Conservation (phyloP, 2,888 invertebrate genomes). For the Itoplectis maculator region DNA sequence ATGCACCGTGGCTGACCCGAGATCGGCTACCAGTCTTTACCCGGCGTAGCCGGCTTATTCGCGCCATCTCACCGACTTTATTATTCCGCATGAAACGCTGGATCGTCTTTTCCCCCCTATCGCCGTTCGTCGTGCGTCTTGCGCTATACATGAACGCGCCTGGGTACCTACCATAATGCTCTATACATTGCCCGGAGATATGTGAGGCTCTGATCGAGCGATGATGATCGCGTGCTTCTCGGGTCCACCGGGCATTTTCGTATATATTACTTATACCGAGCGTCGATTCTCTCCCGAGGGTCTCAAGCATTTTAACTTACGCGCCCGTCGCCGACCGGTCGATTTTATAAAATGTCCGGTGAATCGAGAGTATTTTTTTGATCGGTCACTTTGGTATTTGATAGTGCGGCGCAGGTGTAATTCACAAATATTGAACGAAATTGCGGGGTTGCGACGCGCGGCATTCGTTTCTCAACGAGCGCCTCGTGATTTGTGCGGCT, state of each 20-base stretch:
- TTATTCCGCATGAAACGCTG: constrained; percentile 53
- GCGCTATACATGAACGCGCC: background rate
- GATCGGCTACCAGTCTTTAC: constrained; percentile 66
- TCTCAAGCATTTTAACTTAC: background rate
- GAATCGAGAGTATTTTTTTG: background rate
- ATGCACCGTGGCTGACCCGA: constrained; percentile 67
- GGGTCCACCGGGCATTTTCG: constrained; percentile 44
- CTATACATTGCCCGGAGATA: constrained; percentile 59
- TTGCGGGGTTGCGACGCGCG: background rate
- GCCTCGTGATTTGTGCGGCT: background rate
- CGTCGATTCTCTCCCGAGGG: background rate
- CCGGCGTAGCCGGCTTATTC: constrained; percentile 58
- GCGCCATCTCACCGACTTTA: constrained; percentile 58
- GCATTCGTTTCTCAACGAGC: background rate
- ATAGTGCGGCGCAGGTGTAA: background rate
- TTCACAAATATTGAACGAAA: background rate
- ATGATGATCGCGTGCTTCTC: constrained; percentile 60
- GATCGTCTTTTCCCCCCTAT: background rate
- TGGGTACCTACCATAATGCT: constrained; percentile 37
- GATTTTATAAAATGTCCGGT: constrained; percentile 7
- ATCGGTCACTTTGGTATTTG: background rate
- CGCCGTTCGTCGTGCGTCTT: background rate
- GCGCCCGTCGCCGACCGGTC: background rate
- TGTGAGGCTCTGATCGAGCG: constrained; percentile 50
- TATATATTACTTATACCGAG: constrained; percentile 44